phyloP scores from a whole-genome alignment of 1,140 invertebrate genomes.

The Ceratitis capitata region DNA sequence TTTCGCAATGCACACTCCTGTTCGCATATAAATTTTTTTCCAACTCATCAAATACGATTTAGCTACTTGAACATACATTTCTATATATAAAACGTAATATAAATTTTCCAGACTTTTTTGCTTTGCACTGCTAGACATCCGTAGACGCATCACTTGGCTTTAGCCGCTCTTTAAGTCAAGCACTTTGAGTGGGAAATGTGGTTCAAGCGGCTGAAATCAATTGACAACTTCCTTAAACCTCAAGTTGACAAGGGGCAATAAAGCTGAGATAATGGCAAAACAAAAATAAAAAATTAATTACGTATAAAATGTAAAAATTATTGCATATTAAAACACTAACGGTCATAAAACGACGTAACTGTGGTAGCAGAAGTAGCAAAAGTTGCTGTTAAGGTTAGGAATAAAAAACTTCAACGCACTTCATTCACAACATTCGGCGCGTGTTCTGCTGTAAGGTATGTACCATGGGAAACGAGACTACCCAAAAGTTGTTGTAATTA shows the following conservation, averaged over 20 bases:
- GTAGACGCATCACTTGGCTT: not conserved
- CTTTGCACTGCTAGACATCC: not conserved
- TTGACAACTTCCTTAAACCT: slow-evolving; percentile 35
- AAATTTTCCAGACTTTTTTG: not conserved
- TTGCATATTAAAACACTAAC: not conserved
- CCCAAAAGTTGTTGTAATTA: too few relatives aligned
- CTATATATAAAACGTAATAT: not conserved
- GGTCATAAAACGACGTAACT: not conserved
- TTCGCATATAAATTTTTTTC: slow-evolving; percentile 1
- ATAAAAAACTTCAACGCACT: not conserved
- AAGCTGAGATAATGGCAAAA: not conserved
- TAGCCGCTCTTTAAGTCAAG: not conserved
- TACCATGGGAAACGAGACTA: too few relatives aligned
- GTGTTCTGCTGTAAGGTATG: too few relatives aligned
- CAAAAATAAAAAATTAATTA: not conserved
- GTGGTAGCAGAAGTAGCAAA: not conserved
- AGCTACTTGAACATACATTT: not conserved
- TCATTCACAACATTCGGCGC: not conserved
- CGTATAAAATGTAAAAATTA: not conserved
- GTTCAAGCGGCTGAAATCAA: not conserved
- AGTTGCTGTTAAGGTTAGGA: not conserved
- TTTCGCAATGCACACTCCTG: not conserved
- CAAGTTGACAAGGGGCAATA: not conserved
- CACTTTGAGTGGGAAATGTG: slow-evolving; percentile 20
- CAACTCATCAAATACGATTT: not conserved